Evolutionary conservation across 1,140 invertebrate genomes (phyloP).

Genomic region (Medauroidea extradentata): DNA sequence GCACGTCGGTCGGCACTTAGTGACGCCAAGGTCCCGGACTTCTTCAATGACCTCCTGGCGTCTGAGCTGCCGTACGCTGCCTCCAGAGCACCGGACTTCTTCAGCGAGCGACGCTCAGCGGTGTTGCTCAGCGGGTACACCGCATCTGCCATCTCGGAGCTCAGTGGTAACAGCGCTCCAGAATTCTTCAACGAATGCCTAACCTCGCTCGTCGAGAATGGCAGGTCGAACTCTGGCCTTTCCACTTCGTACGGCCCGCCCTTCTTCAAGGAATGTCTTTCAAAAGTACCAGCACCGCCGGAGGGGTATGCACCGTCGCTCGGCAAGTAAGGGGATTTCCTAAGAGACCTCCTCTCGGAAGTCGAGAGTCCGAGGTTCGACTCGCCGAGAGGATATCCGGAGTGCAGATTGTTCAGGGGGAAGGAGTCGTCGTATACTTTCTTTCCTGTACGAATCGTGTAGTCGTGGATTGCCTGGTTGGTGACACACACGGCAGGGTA

Average conservation of each 20-base stretch:
- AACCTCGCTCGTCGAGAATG: slow-evolving; percentile 11
- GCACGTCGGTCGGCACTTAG: slow-evolving; percentile 38
- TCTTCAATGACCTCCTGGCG: slow-evolving; percentile 44
- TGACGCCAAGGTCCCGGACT: slow-evolving; percentile 47
- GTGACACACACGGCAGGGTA: slow-evolving; percentile 81
- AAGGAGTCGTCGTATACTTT: slow-evolving; percentile 66
- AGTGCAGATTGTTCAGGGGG: slow-evolving; percentile 51
- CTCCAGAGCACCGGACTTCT: slow-evolving; percentile 9
- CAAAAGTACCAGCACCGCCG: not conserved
- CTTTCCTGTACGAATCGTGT: slow-evolving; percentile 70
- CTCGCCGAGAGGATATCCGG: slow-evolving; percentile 2
- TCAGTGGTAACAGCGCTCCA: slow-evolving; percentile 23
- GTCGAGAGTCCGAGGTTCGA: slow-evolving; percentile 7
- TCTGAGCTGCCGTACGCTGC: not conserved
- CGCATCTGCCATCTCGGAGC: slow-evolving; percentile 18
- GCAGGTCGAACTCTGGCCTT: slow-evolving; percentile 8
- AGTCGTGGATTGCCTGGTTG: slow-evolving; percentile 79
- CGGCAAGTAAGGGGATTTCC: slow-evolving; percentile 3
- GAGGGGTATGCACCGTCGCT: not conserved
- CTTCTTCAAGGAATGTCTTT: slow-evolving; percentile 32
- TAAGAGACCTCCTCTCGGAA: slow-evolving; percentile 10
- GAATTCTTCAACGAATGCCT: slow-evolving; percentile 21
- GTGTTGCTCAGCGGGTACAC: not conserved
- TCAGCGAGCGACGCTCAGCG: slow-evolving; percentile 1
- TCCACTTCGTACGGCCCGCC: slow-evolving; percentile 42